Percentiles rank a stretch among this genome's conserved stretches.
Evolutionary conservation across 2,888 invertebrate species (phyloP).

Genomic region (Escarpia spicata): DNA sequence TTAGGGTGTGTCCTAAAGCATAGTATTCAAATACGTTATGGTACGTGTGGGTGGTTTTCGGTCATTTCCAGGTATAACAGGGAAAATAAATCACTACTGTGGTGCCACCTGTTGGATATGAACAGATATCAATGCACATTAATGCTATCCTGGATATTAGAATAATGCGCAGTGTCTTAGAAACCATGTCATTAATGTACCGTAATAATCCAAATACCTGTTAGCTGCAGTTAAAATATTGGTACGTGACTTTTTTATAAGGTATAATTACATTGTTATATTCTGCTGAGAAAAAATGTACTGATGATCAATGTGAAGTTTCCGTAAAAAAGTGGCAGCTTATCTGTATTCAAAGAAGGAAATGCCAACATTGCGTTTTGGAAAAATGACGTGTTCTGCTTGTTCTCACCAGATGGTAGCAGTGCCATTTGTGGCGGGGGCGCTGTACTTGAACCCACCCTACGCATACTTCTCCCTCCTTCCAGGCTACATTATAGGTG

Average conservation of each 20-base stretch:
- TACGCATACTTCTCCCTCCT: conserved; percentile 62
- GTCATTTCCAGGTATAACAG: too few species aligned
- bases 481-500: conserved; percentile 64
- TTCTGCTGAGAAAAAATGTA: background rate
- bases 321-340: background rate
- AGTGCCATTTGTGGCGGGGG: conserved; percentile 65
- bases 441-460: conserved; percentile 62
- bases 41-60: too few species aligned
- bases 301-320: background rate
- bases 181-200: too few species aligned
- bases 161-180: too few species aligned
- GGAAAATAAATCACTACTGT: too few species aligned
- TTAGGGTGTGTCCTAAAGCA: too few species aligned
- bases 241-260: too few species aligned
- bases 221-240: background rate
- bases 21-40: too few species aligned
- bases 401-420: conserved; percentile 56
- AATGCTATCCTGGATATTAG: too few species aligned
- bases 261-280: background rate
- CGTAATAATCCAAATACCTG: background rate
- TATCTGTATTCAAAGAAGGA: background rate
- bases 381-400: background rate
- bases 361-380: background rate
- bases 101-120: too few species aligned
- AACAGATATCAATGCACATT: too few species aligned